Percentiles rank a stretch among this genome's conserved stretches.
phyloP scores from a whole-genome alignment of 1,140 invertebrate species.

The Mycetomoellerius zeteki region DNA sequence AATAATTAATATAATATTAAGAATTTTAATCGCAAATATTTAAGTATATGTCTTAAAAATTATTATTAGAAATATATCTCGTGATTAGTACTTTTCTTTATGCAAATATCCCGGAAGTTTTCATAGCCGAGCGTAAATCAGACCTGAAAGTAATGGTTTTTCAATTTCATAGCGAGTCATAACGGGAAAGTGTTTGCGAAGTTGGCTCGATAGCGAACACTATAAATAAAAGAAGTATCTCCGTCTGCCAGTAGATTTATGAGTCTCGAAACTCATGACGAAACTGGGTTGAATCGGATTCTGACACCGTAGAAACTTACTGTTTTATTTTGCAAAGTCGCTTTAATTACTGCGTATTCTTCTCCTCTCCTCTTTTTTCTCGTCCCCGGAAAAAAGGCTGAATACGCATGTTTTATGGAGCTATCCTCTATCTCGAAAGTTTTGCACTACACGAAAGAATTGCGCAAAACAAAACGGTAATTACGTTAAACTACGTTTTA shows the following conservation, averaged over 20 bases:
- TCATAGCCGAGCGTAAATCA: neutral
- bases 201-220: neutral
- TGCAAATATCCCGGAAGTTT: neutral
- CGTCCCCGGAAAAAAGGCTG: neutral
- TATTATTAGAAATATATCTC: neutral
- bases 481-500: neutral
- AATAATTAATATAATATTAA: neutral
- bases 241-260: constrained; percentile 5
- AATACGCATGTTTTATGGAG: neutral
- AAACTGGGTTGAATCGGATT: constrained; percentile 27
- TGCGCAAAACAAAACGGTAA: neutral
- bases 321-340: constrained; percentile 31
- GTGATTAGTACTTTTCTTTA: neutral
- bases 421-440: neutral
- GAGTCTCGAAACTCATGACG: constrained; percentile 7
- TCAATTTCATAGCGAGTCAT: constrained; percentile 20
- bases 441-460: neutral
- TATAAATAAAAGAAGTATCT: constrained; percentile 33
- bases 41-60: neutral
- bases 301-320: constrained; percentile 31
- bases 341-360: constrained; percentile 11
- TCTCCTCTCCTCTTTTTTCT: neutral
- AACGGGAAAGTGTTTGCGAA: neutral
- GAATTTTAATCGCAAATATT: neutral
- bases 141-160: neutral